Evolutionary conservation across 2,113 vertebrate species (phyloP).

Genomic region (Tretioscincus oriximinensis): DNA sequence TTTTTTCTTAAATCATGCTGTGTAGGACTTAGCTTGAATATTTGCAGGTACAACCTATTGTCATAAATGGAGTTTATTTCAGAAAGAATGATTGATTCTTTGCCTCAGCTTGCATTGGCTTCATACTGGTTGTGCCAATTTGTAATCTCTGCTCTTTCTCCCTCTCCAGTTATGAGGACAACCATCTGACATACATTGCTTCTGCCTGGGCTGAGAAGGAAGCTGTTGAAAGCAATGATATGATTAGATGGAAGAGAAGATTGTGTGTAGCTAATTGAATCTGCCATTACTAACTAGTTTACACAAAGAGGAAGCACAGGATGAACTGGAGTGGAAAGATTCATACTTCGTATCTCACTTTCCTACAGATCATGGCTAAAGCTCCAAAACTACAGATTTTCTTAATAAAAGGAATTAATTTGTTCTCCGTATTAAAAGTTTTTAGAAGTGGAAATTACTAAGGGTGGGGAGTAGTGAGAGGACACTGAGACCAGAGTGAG

Average conservation of each 20-base stretch:
- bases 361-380: background rate
- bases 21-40: background rate
- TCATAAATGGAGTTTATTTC: background rate
- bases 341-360: background rate
- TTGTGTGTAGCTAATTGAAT: background rate
- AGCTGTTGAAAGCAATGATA: background rate
- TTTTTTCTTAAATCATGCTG: background rate
- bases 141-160: background rate
- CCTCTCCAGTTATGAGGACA: background rate
- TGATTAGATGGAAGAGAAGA: background rate
- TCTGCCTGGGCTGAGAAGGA: background rate
- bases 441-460: too few relatives aligned
- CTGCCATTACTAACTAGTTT: background rate
- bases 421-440: too few relatives aligned
- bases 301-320: background rate
- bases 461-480: too few relatives aligned
- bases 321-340: background rate
- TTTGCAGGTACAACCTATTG: background rate
- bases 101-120: background rate
- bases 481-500: too few relatives aligned
- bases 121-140: background rate
- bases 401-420: too few relatives aligned
- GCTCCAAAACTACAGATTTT: background rate
- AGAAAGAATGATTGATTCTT: background rate
- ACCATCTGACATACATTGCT: background rate